Base-by-base conservation (phyloP, 2,888 invertebrate species). In the Harmothoe impar region DNA sequence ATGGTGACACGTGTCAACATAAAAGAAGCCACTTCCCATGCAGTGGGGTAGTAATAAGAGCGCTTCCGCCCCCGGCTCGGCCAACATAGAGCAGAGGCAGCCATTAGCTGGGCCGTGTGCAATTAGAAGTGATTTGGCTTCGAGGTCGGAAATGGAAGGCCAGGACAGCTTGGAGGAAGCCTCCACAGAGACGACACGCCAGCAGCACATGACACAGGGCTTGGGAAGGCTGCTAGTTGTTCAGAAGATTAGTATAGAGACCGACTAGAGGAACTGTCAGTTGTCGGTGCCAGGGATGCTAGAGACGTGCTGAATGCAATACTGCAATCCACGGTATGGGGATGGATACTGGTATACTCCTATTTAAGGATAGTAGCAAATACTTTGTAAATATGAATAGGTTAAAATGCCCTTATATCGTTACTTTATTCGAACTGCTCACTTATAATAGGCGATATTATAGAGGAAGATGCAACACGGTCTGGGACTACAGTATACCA, bases 41-140 rank as follows among this genome's bases (percentile, higher is more conserved):
- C 15, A 62, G 12, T 15, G 62, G 62, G 62, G 3, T n/a, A 15
- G 62, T 20, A n/a, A n/a, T 3, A 62, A 15, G 23, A 62, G 62
- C n/a, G 12, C n/a, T 10, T 62, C 62, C 43, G 7, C 3, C 62
- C n/a, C 7, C 62, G 62, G 62, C 62, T 43, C 20, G n/a, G 20
- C n/a, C 62, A 62, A n/a, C 12, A 1, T 62, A 23, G 29, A 72
- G n/a, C 25, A 29, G 72, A 15, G 29, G 29, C 3, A 29, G 25
- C 29, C 72, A 72, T 72, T 72, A 72, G 72, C 17, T 25, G 72
- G 17, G 72, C 3, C 72, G 0, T 29, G 29, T 72, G 29, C 72
- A 72, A 72, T 72, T 72, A 72, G 72, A 72, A 72, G n/a, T 72
- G 72, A 72, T 72, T 72, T 72, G 72, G 72, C 29, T 72, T 25